Conservation (phyloP, 2,113 vertebrate species). For the Heterocephalus glaber region DNA sequence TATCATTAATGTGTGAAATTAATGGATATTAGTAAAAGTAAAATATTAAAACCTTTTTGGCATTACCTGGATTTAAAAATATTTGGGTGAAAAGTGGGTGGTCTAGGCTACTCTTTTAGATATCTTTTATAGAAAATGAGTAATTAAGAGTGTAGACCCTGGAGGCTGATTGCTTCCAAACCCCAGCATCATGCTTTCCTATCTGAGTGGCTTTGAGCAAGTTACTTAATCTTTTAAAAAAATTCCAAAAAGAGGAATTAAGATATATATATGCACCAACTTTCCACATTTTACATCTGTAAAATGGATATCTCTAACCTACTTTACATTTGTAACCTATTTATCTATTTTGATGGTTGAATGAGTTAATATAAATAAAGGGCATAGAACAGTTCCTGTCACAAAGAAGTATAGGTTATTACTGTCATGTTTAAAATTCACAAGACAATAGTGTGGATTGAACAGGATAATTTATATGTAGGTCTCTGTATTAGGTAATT, state of each 20-base stretch:
- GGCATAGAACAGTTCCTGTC: background rate
- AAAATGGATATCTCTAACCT: conserved; percentile 28
- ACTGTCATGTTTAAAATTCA: conserved; percentile 18
- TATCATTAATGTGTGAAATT: background rate
- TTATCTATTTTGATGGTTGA: background rate
- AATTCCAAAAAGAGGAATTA: too few species aligned
- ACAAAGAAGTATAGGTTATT: background rate
- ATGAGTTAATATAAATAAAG: background rate
- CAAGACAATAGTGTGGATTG: background rate
- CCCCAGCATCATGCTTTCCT: background rate
- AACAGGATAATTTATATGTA: background rate
- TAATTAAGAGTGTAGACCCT: background rate
- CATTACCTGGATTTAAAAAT: background rate
- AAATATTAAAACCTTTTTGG: background rate
- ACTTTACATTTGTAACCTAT: background rate
- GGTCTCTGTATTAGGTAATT: background rate
- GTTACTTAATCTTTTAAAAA: conserved; percentile 8
- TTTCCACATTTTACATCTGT: conserved; percentile 21
- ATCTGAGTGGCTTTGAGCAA: background rate
- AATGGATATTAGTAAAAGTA: background rate
- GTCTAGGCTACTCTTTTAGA: conserved; percentile 22
- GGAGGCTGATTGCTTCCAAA: background rate
- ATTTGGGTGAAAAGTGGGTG: background rate
- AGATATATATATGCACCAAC: too few species aligned
- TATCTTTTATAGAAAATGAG: background rate